Evolutionary conservation across 2,113 vertebrate species (phyloP).

Genomic region (Ondatra zibethicus): DNA sequence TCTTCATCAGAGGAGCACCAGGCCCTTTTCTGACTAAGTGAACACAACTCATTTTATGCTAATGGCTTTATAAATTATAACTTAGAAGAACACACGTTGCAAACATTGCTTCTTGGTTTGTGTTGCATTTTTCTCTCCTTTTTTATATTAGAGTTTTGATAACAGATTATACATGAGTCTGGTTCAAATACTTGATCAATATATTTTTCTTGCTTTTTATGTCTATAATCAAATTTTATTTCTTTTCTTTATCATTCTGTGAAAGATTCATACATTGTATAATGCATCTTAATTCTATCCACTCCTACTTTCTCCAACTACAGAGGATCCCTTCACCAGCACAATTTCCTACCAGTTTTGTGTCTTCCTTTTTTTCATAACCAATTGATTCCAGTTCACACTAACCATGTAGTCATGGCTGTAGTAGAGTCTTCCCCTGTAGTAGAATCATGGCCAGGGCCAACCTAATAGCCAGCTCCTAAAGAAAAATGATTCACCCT

Average conservation of each 20-base stretch:
- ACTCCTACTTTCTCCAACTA: neutral
- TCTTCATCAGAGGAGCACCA: neutral
- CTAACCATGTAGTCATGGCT: neutral
- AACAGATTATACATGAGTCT: neutral
- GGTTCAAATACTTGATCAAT: neutral
- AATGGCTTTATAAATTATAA: conserved; percentile 10
- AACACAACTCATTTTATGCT: conserved; percentile 2
- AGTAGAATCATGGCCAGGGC: neutral
- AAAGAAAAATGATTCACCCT: neutral
- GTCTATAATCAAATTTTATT: neutral
- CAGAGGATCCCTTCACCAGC: no score
- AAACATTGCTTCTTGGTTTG: neutral
- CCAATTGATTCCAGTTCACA: neutral
- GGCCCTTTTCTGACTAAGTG: neutral
- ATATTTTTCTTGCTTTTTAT: neutral
- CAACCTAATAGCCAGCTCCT: neutral
- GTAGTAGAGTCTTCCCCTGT: neutral
- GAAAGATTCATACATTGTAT: neutral
- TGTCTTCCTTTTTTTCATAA: neutral
- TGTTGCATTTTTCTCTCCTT: neutral
- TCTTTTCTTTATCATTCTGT: neutral
- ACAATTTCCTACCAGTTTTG: neutral
- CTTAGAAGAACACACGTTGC: neutral
- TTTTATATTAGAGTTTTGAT: neutral
- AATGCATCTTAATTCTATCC: neutral